phyloP scores from a whole-genome alignment of 2,888 invertebrate species.

The Coenonympha arcania region DNA sequence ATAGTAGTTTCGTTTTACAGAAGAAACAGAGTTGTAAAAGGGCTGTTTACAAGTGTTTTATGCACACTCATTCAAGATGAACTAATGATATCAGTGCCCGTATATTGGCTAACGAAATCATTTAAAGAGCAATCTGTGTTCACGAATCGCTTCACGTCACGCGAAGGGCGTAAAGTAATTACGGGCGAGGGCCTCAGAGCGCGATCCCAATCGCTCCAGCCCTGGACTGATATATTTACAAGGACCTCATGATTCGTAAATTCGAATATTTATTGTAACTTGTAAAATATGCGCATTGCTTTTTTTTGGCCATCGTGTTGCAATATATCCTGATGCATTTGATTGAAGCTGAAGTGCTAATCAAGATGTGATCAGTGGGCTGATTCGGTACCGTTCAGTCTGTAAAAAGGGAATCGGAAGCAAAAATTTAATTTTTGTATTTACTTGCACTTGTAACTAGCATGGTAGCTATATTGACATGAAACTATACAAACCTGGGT shows the following conservation, averaged over 20 bases:
- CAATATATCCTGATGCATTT: too few species aligned
- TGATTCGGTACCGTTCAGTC: too few species aligned
- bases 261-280: not conserved
- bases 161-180: slow-evolving; percentile 25
- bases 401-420: too few species aligned
- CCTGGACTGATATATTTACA: slow-evolving; percentile 19
- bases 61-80: slow-evolving; percentile 12
- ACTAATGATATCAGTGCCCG: slow-evolving; percentile 14
- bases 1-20: not conserved
- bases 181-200: slow-evolving; percentile 20
- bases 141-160: slow-evolving; percentile 24
- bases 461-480: too few species aligned
- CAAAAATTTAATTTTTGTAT: too few species aligned
- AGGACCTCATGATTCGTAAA: slow-evolving; percentile 10
- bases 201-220: slow-evolving; percentile 13
- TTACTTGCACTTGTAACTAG: too few species aligned
- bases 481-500: too few species aligned
- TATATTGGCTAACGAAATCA: slow-evolving; percentile 20
- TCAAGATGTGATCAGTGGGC: too few species aligned
- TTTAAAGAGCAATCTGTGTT: slow-evolving; percentile 24
- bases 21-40: slow-evolving; percentile 8
- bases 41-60: slow-evolving; percentile 10
- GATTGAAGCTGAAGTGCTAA: too few species aligned
- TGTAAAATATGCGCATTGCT: not conserved
- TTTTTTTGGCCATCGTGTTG: not conserved